phyloP scores from a whole-genome alignment of 2,888 invertebrate genomes.

The Protodeltote pygarga region DNA sequence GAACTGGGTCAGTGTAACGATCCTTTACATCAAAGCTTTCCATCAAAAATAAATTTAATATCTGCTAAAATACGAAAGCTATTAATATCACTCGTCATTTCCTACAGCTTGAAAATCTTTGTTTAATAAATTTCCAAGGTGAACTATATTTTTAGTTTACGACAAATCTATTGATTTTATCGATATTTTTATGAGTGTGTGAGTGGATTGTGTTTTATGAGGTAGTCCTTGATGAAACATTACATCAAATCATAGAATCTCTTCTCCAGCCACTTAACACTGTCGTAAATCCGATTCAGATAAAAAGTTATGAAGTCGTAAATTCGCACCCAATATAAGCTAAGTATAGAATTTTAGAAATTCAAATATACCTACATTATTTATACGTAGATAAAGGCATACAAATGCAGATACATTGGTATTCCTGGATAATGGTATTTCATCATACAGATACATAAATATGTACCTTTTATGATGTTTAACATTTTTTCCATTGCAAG shows the following conservation, averaged over 20 bases:
- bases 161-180: constrained; percentile 30
- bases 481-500: too few species aligned
- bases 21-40: too few species aligned
- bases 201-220: constrained; percentile 39
- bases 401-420: too few species aligned
- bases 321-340: background rate
- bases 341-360: too few species aligned
- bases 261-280: constrained; percentile 56
- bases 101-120: constrained; percentile 12
- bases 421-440: too few species aligned
- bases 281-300: constrained; percentile 54
- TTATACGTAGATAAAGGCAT: too few species aligned
- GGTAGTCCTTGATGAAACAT: constrained; percentile 59
- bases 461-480: too few species aligned
- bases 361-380: too few species aligned
- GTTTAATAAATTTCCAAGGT: constrained; percentile 30
- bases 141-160: constrained; percentile 39
- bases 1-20: too few species aligned
- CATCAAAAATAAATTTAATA: too few species aligned
- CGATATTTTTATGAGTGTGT: constrained; percentile 36
- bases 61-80: constrained; percentile 9
- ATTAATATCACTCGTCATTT: constrained; percentile 15
- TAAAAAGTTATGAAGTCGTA: constrained; percentile 47
- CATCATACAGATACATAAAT: too few species aligned
- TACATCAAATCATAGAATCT: constrained; percentile 51